Percentiles rank a stretch among this genome's conserved stretches.
These are phyloP conservation scores for Phenganax subtilis DNA, from an alignment of 92 coral and sea anemone genomes.

Conservation along the genomic window DNA sequence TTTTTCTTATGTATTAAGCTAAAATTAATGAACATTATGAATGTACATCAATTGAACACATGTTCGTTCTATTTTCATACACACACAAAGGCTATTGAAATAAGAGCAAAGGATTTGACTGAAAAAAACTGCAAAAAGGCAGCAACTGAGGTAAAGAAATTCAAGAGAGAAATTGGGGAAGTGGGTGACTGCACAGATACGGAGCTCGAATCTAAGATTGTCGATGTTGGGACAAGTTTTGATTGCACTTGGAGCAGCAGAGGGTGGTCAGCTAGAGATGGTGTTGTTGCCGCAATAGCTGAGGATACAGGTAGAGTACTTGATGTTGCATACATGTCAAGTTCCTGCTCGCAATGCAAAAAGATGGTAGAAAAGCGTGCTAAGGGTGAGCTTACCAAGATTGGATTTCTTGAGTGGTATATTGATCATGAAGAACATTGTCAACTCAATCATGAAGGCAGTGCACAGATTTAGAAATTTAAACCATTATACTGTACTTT, in stretches of 20 bases:
- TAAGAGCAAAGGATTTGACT: slow-evolving; percentile 20
- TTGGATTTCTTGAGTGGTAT: slow-evolving; percentile 47
- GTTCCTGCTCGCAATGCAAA: slow-evolving; percentile 40
- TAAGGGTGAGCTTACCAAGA: slow-evolving; percentile 37
- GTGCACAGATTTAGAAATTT: slow-evolving; percentile 39
- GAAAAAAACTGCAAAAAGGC: slow-evolving; percentile 15
- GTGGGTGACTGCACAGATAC: slow-evolving; percentile 15
- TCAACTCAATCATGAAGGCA: slow-evolving; percentile 56
- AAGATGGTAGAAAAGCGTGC: slow-evolving; percentile 33
- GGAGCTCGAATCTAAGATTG: slow-evolving; percentile 23
- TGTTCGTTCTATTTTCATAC: no score
- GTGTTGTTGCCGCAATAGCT: slow-evolving; percentile 30
- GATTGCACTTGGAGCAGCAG: slow-evolving; percentile 43
- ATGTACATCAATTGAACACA: no score
- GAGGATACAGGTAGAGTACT: slow-evolving; percentile 41
- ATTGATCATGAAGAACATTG: slow-evolving; percentile 53
- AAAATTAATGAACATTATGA: no score
- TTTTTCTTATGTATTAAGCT: no score
- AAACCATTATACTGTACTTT: background rate
- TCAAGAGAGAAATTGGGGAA: slow-evolving; percentile 25
- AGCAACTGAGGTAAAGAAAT: slow-evolving; percentile 34
- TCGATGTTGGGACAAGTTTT: slow-evolving; percentile 37
- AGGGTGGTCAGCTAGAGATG: slow-evolving; percentile 39
- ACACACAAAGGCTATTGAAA: slow-evolving; percentile 26
- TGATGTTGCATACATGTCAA: slow-evolving; percentile 38